Base-by-base conservation (phyloP, 2,113 vertebrate genomes). In the Leptobrachium leishanense region DNA sequence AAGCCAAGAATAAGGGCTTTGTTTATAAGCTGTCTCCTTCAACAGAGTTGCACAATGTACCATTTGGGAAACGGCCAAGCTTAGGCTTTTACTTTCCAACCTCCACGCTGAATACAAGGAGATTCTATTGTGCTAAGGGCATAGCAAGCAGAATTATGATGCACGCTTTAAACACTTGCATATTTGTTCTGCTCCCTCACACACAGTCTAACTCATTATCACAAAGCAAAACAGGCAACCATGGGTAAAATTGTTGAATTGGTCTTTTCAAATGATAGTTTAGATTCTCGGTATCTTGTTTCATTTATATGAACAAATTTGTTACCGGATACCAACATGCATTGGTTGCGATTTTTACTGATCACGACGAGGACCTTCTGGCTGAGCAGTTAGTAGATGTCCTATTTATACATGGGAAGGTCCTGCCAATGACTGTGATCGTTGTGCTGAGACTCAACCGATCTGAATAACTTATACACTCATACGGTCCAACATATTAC, bases 1-100 rank as follows among this genome's bases (percentile, higher is more conserved):
- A 85, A 88, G 79, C 71, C 85, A 89, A 93, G 89, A 92, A 93
- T 89, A 88, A 89, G 87, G 54, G 88, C 89, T 91, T 93, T 88
- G 89, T 89, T 84, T 84, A 82, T 15, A 84, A 87, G 84, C 81
- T 82, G 80, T 85, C 84, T 89, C 88, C 85, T 87, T 89, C 85
- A 83, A 82, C 69, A 65, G 81, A 84, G 80, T 85, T 85, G 82
- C 83, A 88, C 86, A 92, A 91, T 83, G 81, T 89, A 83, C 86
- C 75, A 78, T 83, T 87, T 92, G 91, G 90, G 85, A 59, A 81
- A 75, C 77, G 83, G 90, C 89, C 90, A 93, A 92, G 87, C 81
- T 66, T 74, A 84, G 75, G 72, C 77, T 86, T 75, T 64, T 78
- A 84, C 85, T 85, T 55, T 79, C 89, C 85, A 87, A 78, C 86